Base-by-base conservation (phyloP, 2,797 vertebrate species). In the Epinephelus awoara region DNA sequence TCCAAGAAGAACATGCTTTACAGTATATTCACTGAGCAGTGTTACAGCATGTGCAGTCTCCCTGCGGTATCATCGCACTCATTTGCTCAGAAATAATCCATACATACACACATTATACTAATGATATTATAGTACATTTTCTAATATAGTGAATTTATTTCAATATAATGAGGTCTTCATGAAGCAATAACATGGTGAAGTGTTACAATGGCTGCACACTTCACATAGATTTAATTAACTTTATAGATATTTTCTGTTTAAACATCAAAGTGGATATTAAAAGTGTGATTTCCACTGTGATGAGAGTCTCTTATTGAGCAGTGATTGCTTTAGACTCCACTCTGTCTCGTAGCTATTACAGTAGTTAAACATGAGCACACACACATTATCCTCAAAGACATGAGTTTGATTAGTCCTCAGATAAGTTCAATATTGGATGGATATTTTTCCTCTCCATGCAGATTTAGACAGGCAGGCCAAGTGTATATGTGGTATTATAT, bases 181-280 rank as follows among this genome's bases (percentile, higher is more conserved):
- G 3, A 49, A 34, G n/a, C 19, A 14, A 17, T 38, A 15, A 25
- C 5, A 4, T 8, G 5, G 5, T 1, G 10, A 21, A 50, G 17
- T 49, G 19, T 34, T 38, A 38, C 4, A 23, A 8, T 13, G 3
- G 5, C 2, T 17, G 51, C 5, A 34, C 40, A 42, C 40, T 44
- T 46, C 11, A 46, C 23, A 40, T 9, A 29, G 1, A 62, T 65
- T 14, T 10, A 65, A 49, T 65, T 5, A 46, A 54, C 2, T 55
- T 25, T 4, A 40, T 7, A 17, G 27, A 64, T 34, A 15, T 23
- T 14, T 9, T 50, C 15, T 49, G 8, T 17, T 46, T 2, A 55
- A 62, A 76, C n/a, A 54, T 67, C 38, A 23, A 44, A 65, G 46
- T 25, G 52, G 13, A 58, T 57, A 27, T 49, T 11, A 40, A 34